Evolutionary conservation across 2,113 vertebrate species (phyloP).

Genomic region (Pelecanoides urinatrix): DNA sequence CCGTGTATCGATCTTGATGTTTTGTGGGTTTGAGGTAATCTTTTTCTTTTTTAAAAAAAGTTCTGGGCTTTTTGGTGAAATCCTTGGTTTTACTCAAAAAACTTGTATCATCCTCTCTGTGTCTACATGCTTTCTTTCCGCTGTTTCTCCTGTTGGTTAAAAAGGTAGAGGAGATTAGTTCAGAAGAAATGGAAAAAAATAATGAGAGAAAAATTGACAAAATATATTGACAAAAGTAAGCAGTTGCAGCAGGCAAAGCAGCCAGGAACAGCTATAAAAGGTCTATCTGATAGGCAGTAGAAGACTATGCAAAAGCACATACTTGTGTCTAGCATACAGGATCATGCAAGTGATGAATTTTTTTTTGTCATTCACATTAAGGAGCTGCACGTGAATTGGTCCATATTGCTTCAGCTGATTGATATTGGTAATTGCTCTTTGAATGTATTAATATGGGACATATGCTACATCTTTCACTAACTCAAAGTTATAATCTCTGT

Average conservation of each 20-base stretch:
- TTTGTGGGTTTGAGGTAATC: background rate
- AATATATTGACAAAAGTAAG: background rate
- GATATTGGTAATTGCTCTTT: conserved; percentile 50
- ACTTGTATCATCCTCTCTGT: background rate
- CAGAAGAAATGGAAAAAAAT: background rate
- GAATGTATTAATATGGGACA: conserved; percentile 48
- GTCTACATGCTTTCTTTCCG: background rate
- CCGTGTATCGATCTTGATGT: background rate
- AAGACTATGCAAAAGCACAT: background rate
- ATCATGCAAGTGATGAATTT: background rate
- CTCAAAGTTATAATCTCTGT: background rate
- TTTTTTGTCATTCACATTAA: background rate
- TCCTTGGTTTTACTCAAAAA: background rate
- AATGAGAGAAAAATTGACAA: background rate
- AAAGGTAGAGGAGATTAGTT: background rate
- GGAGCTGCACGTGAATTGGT: background rate
- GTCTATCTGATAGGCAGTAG: background rate
- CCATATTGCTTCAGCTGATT: conserved; percentile 18
- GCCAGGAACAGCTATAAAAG: background rate
- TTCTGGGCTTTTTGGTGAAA: background rate
- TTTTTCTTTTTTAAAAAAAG: background rate
- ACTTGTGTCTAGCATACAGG: background rate
- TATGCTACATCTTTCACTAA: background rate
- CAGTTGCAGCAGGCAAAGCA: background rate
- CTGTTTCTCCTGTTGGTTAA: background rate